Evolutionary conservation across 2,888 invertebrate genomes (phyloP), one percentile per base, ranked within the genome.

Genomic region (Folsomia candida): DNA sequence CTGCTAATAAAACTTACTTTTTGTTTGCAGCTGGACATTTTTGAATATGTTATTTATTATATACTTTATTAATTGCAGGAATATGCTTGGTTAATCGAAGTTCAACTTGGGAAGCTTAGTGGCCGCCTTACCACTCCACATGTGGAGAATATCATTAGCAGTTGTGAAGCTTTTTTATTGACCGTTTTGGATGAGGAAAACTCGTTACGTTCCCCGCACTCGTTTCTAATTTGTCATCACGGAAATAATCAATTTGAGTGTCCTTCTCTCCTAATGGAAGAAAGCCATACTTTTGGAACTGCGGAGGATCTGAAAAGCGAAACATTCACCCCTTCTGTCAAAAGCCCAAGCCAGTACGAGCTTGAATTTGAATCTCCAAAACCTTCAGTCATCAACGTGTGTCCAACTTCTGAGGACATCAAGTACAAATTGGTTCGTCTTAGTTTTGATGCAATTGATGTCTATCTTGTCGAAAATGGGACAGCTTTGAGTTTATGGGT

Each of bases 71-170:
- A n/a, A n/a, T n/a, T n/a, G n/a, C n/a, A n/a, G n/a, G 99, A 99
- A 83, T 99, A 99, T 83, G 94, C 92, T 0, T 99, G 99, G 99
- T 86, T 97, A 80, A 89, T 98, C 80, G 98, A 99, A 83, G 87
- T 96, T 2, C 94, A 96, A 80, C 84, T 98, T 58, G 98, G 98
- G 0, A 95, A 97, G 83, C 84, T 99, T 20, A 93, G 91, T 27
- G 97, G 97, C 0, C 91, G 94, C 81, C 85, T 98, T 61, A 94
- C 95, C 0, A 86, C 92, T 27, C 93, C 96, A 0, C 97, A 91
- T 86, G 82, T 97, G 0, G 92, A 93, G 81, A 92, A 94, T 81
- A 87, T 97, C 9, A 87, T 93, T 18, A 91, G 93, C 25, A 91
- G 93, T 1, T 83, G 97, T 67, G 97, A 98, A 85, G 93, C 95